Conservation (phyloP, 2,888 invertebrate species). For the Ashinkailepas kermadecensis region DNA sequence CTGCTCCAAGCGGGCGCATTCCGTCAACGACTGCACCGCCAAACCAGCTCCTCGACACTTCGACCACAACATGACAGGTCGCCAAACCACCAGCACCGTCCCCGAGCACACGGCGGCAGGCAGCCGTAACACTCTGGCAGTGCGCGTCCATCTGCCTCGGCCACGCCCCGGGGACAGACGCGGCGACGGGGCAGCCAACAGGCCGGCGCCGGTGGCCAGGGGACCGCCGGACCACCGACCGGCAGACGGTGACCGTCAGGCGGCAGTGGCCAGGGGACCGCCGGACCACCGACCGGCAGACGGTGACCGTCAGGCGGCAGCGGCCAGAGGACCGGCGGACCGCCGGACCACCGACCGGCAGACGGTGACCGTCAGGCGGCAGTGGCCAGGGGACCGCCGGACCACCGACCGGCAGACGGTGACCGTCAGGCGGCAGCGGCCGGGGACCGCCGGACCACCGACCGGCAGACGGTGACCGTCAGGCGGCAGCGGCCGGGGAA, state of each 20-base stretch:
- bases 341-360: neutral
- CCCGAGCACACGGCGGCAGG: too few species aligned
- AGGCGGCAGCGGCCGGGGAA: neutral
- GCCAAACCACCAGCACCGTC: too few species aligned
- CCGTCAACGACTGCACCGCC: too few species aligned
- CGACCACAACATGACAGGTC: too few species aligned
- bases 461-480: neutral
- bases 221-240: neutral
- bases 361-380: neutral
- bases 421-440: neutral
- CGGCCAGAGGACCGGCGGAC: neutral
- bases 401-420: neutral
- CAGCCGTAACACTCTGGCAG: too few species aligned
- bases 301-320: neutral
- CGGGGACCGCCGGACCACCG: neutral
- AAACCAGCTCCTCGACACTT: too few species aligned
- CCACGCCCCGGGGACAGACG: too few species aligned
- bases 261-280: neutral
- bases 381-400: neutral
- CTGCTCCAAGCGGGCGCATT: too few species aligned
- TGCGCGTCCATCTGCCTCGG: too few species aligned
- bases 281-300: neutral
- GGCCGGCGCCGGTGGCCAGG: neutral
- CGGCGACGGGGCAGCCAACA: too few species aligned
- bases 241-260: neutral